phyloP scores from a whole-genome alignment of 2,888 invertebrate genomes.

The Tinea trinotella region DNA sequence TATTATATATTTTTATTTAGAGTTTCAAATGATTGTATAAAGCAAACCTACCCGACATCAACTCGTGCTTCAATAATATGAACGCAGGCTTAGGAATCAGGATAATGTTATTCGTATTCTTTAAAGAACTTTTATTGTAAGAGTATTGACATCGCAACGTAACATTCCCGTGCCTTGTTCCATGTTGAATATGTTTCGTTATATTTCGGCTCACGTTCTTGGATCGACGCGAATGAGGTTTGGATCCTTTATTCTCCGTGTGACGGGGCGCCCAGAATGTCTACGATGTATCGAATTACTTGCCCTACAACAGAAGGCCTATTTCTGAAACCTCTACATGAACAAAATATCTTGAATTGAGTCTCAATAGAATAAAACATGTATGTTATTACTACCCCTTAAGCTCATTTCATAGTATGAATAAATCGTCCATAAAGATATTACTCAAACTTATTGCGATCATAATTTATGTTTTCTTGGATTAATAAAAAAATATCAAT shows the following conservation, averaged over 20 bases:
- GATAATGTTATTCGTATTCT: constrained; percentile 1
- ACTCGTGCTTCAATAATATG: too few relatives aligned
- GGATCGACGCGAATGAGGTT: constrained; percentile 20
- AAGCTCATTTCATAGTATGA: not conserved
- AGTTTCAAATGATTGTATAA: too few relatives aligned
- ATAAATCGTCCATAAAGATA: not conserved
- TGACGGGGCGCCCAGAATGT: constrained; percentile 19
- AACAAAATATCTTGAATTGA: constrained; percentile 1
- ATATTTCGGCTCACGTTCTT: constrained; percentile 20
- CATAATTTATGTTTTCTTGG: too few relatives aligned
- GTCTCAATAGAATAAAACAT: constrained; percentile 9
- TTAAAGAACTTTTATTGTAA: constrained; percentile 3
- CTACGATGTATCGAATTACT: constrained; percentile 20
- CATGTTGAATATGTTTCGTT: constrained; percentile 12
- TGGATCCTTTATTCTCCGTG: constrained; percentile 19
- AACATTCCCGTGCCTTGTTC: constrained; percentile 9
- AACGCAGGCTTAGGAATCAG: too few relatives aligned
- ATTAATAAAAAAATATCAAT: too few relatives aligned
- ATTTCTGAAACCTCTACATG: constrained; percentile 14
- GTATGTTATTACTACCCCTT: not conserved
- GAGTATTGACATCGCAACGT: constrained; percentile 1
- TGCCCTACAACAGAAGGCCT: constrained; percentile 8
- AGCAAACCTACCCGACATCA: too few relatives aligned
- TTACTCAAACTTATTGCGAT: too few relatives aligned
- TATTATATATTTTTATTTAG: too few relatives aligned